Evolutionary conservation across 2,888 invertebrate species (phyloP).

Genomic region (Himalopsyche japonica): DNA sequence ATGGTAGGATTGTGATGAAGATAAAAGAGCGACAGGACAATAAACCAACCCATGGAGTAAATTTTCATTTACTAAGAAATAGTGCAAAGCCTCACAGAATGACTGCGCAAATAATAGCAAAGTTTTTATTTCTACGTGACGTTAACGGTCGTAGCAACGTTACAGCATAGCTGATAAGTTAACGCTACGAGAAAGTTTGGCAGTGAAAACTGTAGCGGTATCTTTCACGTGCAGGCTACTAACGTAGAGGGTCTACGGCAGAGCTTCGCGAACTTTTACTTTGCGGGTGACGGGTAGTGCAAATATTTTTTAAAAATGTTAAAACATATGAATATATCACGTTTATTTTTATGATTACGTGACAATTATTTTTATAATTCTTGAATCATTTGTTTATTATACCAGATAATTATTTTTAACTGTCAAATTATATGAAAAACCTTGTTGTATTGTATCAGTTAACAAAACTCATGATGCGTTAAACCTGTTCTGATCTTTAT

Average conservation of each 20-base stretch:
- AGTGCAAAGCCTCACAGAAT: neutral
- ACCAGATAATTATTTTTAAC: too few relatives aligned
- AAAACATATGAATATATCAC: too few relatives aligned
- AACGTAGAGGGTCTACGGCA: neutral
- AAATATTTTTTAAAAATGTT: too few relatives aligned
- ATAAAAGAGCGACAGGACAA: too few relatives aligned
- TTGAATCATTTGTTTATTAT: too few relatives aligned
- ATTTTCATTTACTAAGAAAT: neutral
- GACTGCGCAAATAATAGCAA: neutral
- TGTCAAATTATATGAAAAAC: too few relatives aligned
- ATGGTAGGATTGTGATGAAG: too few relatives aligned
- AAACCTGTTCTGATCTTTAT: too few relatives aligned
- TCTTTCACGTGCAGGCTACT: neutral
- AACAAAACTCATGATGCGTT: too few relatives aligned
- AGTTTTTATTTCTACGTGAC: constrained; percentile 1
- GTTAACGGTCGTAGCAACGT: neutral
- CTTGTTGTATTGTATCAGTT: too few relatives aligned
- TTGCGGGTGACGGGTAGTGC: neutral
- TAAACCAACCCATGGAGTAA: neutral
- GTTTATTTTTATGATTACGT: too few relatives aligned
- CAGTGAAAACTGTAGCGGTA: constrained; percentile 1
- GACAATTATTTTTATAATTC: too few relatives aligned
- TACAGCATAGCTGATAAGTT: neutral
- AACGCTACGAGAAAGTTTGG: neutral
- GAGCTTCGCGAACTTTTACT: neutral